Evolutionary conservation across 2,113 vertebrate species (phyloP).

Genomic region (Cygnus buccinator): DNA sequence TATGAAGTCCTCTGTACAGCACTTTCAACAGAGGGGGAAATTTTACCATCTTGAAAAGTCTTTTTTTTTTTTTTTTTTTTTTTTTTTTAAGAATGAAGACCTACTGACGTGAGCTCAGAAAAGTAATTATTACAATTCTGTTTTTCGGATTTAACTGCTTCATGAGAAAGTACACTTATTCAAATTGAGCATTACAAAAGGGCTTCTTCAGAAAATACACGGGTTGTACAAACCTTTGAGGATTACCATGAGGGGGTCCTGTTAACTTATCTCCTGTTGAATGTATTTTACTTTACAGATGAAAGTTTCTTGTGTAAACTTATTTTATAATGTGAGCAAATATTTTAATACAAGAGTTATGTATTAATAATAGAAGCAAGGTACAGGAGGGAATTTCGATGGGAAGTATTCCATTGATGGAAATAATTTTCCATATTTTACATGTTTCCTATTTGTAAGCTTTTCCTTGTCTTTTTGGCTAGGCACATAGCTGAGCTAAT

Average conservation of each 20-base stretch:
- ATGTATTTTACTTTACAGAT: background rate
- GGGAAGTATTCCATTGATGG: background rate
- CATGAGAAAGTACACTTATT: background rate
- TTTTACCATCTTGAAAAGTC: background rate
- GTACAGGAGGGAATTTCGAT: background rate
- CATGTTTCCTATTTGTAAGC: background rate
- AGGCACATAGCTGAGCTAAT: conserved; percentile 98
- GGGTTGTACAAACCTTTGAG: background rate
- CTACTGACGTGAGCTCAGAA: background rate
- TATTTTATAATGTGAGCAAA: background rate
- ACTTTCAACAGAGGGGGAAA: background rate
- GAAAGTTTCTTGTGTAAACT: background rate
- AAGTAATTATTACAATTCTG: background rate
- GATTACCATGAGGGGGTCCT: background rate
- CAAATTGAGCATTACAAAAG: background rate
- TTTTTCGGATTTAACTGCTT: background rate
- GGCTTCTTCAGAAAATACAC: background rate
- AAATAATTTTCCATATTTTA: background rate
- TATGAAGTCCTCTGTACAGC: background rate
- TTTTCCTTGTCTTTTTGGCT: background rate
- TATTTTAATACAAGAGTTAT: background rate
- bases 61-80: background rate
- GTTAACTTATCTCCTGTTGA: background rate
- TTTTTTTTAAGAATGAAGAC: background rate
- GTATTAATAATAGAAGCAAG: background rate